Evolutionary conservation across 1,140 invertebrate genomes (phyloP).

Genomic region (Papilio glaucus): DNA sequence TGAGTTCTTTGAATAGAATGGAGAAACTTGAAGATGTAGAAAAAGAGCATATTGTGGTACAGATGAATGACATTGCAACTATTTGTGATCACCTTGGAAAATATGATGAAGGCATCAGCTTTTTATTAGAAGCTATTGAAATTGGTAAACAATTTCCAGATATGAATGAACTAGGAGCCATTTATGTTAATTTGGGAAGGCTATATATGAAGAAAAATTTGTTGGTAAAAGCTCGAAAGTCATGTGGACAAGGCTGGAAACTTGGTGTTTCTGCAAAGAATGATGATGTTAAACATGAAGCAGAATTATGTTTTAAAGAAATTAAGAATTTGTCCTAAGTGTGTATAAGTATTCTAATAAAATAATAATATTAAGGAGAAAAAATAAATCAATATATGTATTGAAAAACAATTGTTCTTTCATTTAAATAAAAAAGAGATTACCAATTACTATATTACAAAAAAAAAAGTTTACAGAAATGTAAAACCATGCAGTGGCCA

Average conservation of each 20-base stretch:
- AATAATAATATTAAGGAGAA: too few species aligned
- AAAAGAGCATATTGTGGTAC: conserved; percentile 89
- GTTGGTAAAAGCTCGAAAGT: conserved; percentile 87
- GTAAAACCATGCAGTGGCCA: too few species aligned
- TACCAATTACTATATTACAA: too few species aligned
- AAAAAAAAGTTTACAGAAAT: too few species aligned
- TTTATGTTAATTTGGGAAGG: conserved; percentile 93
- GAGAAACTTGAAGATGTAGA: conserved; percentile 86
- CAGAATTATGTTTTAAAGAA: conserved; percentile 88
- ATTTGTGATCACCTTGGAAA: conserved; percentile 87
- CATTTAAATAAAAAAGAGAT: too few species aligned
- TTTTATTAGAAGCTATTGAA: conserved; percentile 88
- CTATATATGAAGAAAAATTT: conserved; percentile 90
- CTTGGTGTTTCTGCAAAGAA: conserved; percentile 87
- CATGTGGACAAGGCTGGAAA: conserved; percentile 88
- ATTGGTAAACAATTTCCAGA: conserved; percentile 86
- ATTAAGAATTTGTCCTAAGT: conserved; percentile 73
- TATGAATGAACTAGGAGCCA: conserved; percentile 87
- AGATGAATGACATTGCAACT: conserved; percentile 94
- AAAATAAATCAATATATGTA: neutral
- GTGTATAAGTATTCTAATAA: conserved; percentile 49
- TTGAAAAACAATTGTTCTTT: neutral
- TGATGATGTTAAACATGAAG: conserved; percentile 86
- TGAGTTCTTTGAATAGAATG: conserved; percentile 88
- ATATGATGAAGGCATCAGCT: conserved; percentile 87